A percentile compares a stretch with the other conserved stretches of the same genome.
These are phyloP conservation scores for Neopelma chrysocephalum DNA, from an alignment of 2,797 vertebrate species.

Conservation along the genomic window DNA sequence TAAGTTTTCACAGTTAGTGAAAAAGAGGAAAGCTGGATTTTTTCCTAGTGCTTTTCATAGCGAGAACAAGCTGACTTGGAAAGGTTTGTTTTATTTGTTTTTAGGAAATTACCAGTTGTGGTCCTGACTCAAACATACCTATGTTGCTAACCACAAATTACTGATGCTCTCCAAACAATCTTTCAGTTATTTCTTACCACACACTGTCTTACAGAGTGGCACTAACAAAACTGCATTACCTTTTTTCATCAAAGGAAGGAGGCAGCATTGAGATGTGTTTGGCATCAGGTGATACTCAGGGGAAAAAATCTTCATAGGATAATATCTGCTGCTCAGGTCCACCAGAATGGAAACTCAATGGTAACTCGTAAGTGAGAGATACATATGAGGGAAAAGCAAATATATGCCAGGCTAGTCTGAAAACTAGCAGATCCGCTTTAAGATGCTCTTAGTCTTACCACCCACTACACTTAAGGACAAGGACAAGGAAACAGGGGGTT, in stretches of 20 bases:
- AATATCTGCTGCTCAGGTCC: background rate
- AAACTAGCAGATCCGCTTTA: background rate
- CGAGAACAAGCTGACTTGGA: background rate
- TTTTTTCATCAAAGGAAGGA: background rate
- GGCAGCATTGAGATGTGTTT: background rate
- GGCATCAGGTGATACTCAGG: background rate
- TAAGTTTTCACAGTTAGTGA: background rate
- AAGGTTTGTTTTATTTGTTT: background rate
- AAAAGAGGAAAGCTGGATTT: background rate
- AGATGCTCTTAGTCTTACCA: background rate
- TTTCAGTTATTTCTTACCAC: background rate
- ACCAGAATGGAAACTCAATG: background rate
- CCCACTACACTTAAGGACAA: too few species aligned
- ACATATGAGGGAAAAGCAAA: background rate
- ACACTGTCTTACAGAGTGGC: background rate
- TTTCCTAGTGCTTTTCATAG: background rate
- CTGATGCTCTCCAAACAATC: background rate
- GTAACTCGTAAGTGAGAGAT: background rate
- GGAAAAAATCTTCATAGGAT: background rate
- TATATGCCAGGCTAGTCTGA: background rate
- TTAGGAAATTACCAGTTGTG: background rate
- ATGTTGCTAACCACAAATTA: background rate
- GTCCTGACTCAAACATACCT: background rate
- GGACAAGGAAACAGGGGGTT: background rate
- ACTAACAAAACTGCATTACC: background rate